Evolutionary conservation across 1,140 invertebrate genomes (phyloP), one percentile per base, ranked within the genome.

Genomic region (Cydia strobilella): DNA sequence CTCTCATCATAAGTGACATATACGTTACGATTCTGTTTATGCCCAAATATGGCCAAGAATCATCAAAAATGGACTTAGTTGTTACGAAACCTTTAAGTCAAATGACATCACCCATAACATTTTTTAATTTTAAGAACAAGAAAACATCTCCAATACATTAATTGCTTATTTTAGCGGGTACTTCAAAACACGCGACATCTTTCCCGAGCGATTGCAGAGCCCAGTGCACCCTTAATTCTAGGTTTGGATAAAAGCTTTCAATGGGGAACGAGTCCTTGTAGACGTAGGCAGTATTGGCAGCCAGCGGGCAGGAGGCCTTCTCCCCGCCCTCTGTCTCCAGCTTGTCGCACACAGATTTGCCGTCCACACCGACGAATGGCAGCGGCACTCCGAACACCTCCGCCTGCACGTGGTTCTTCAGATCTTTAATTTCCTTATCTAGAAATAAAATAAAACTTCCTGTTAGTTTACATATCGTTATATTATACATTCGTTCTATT

Each of bases 321-420:
- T 94, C 80, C 79, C 93, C 90, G 31, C 74, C 7, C 93, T 95
- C 78, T 84, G 59, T 87, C 79, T 74, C 93, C 39, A 97, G 91
- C 75, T 95, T 94, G 59, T 93, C 88, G 80, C 96, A 97, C 3
- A 96, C 95, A 51, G 94, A 93, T 3, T 93, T 94, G n/a, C 95
- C 95, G 79, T 97, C 96, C 1, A 96, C 96, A 35, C 96, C 96
- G 7, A 96, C 88, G 84, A 97, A 97, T 0, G 96, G 96, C 73
- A 97, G 82, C 0, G 94, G 89, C 4, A 96, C 82, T 0, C 94
- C 94, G 6, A 94, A 80, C 15, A 96, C 92, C 1, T 93, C 87
- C 0, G 95, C 96, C 75, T 85, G 85, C 1, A 97, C 96, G 5
- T 90, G 75, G 72, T 89, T 90, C 42, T 74, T 84, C 1, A 92